Evolutionary conservation across 2,113 vertebrate species (phyloP).

Genomic region (Tupaia tana): DNA sequence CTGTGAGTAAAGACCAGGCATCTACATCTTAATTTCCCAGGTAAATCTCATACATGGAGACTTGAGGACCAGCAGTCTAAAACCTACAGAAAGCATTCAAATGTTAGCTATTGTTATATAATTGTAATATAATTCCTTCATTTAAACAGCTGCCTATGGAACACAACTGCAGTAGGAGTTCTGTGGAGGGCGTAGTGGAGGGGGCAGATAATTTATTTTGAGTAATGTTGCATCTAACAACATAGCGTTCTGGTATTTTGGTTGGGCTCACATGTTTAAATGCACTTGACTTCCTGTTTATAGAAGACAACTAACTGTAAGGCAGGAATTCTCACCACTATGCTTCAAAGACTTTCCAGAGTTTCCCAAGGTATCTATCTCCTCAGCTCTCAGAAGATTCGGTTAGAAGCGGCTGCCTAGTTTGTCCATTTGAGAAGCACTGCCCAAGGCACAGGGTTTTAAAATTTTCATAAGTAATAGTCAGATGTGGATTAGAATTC

Average conservation of each 20-base stretch:
- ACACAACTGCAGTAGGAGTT: neutral
- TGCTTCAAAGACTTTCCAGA: neutral
- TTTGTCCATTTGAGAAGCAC: neutral
- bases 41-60: neutral
- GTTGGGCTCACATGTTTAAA: constrained; percentile 5
- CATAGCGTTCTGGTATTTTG: neutral
- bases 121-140: neutral
- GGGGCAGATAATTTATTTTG: neutral
- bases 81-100: neutral
- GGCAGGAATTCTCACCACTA: neutral
- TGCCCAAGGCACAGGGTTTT: neutral
- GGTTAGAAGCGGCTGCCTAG: neutral
- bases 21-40: neutral
- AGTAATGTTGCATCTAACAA: neutral
- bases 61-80: neutral
- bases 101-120: neutral
- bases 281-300: constrained; percentile 23
- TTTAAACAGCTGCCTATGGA: neutral
- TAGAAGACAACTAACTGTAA: constrained; percentile 2
- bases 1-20: neutral
- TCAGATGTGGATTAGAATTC: neutral
- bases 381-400: constrained; percentile 24
- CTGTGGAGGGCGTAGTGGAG: neutral
- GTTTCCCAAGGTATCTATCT: neutral
- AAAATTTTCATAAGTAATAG: neutral